Evolutionary conservation across 2,797 vertebrate genomes (phyloP), one percentile per base, ranked within the genome.

Genomic region (Hemibagrus guttatus): DNA sequence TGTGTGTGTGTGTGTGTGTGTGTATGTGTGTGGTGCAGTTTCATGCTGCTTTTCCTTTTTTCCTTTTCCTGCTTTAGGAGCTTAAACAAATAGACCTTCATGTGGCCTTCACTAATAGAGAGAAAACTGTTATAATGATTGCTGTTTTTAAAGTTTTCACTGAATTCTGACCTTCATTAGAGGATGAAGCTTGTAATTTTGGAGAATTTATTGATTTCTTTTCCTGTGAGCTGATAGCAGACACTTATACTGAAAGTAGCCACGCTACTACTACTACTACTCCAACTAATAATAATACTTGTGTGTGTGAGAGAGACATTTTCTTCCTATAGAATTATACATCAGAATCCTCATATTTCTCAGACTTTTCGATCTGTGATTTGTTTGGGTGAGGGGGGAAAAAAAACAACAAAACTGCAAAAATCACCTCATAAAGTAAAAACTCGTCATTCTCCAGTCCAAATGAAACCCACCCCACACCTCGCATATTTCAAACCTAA

Each of bases 31-130:
- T 71, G 39, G 59, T 19, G 87, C 78, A 35, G 76, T 28, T 39
- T 23, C 54, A 35, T 59, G 82, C 79, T 84, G 35, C n/a, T 63
- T 84, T 88, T 64, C 54, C 75, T 80, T 84, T 88, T 86, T 28
- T 28, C 7, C 46, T 87, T 64, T 72, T 28, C n/a, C 19, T 61
- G 68, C 23, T 46, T 39, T 12, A 76, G 71, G 23, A 46, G 42
- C 39, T 46, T 72, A 46, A 46, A 46, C 1, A 87, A 80, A 72
- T 58, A 54, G 52, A 11, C n/a, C 23, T 42, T 63, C 39, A 19
- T 79, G 83, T n/a, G 26, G 49, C 49, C 21, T 42, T 39, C 78
- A 81, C 87, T 84, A 85, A 84, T 87, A 82, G 19, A 66, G 79
- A 17, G 19, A 79, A 86, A 83, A 63, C 79, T 79, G 21, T 52